Conservation (phyloP, 2,113 vertebrate species). For the Muntiacus reevesi region DNA sequence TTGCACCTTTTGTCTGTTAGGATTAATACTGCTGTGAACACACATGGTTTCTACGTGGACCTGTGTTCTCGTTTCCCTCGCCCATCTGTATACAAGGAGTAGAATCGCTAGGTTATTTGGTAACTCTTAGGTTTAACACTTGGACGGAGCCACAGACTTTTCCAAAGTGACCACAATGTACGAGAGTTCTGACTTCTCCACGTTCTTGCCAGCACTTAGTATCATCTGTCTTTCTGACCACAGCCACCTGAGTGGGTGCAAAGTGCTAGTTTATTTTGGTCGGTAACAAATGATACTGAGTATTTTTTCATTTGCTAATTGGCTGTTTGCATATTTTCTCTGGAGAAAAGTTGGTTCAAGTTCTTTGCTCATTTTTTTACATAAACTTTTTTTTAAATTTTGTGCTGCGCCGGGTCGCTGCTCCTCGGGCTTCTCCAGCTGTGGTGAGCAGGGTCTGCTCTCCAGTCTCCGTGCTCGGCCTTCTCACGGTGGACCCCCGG, state of each 20-base stretch:
- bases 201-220: rapidly evolving
- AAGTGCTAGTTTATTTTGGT: no score
- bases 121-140: not conserved
- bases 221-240: not conserved
- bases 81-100: not conserved
- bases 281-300: not conserved
- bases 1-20: not conserved
- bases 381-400: rapidly evolving
- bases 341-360: not conserved
- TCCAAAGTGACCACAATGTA: not conserved
- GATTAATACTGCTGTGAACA: not conserved
- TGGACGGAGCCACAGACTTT: not conserved
- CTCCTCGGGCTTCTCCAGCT: not conserved
- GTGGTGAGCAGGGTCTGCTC: not conserved
- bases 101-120: not conserved
- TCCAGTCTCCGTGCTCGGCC: rapidly evolving
- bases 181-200: not conserved
- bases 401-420: not conserved
- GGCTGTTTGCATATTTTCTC: not conserved
- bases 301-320: not conserved
- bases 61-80: not conserved
- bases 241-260: not conserved
- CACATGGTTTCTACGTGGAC: not conserved
- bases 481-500: not conserved
- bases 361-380: not conserved